phyloP scores from a whole-genome alignment of 2,113 vertebrate species.

The Otolemur garnettii region DNA sequence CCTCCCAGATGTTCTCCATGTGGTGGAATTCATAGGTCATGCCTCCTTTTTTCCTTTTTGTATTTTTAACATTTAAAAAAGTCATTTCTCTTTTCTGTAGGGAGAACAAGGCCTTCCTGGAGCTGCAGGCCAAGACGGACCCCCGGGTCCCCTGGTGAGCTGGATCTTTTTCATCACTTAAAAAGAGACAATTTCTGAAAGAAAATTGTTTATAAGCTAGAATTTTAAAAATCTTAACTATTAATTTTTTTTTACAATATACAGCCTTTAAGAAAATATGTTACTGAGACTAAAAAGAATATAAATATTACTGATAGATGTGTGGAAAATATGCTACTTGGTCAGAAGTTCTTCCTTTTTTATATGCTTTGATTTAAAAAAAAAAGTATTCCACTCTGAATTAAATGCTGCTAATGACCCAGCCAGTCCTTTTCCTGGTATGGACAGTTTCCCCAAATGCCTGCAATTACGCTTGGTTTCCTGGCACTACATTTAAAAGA shows the following conservation, averaged over 20 bases:
- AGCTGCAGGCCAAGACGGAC: conserved; percentile 96
- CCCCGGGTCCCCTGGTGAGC: conserved; percentile 97
- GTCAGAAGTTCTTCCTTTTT: conserved; percentile 14
- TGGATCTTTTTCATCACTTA: neutral
- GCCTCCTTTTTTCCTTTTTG: neutral
- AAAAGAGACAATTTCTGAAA: conserved; percentile 47
- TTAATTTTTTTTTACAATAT: neutral
- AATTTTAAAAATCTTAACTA: neutral
- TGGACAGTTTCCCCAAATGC: neutral
- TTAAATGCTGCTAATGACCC: conserved; percentile 18
- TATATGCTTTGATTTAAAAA: neutral
- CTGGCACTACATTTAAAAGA: conserved; percentile 25
- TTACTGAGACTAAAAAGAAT: conserved; percentile 8
- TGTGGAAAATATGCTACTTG: conserved; percentile 8
- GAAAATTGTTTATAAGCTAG: neutral
- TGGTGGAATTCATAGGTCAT: neutral
- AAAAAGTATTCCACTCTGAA: neutral
- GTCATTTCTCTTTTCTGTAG: conserved; percentile 84
- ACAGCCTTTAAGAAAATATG: neutral
- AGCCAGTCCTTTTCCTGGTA: conserved; percentile 17
- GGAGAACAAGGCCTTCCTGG: conserved; percentile 99
- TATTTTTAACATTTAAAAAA: neutral
- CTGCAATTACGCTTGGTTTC: conserved; percentile 41
- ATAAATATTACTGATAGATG: neutral
- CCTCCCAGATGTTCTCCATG: neutral